A percentile compares a stretch with the other conserved stretches of the same genome.
These are phyloP conservation scores for Naja naja DNA, from an alignment of 2,113 vertebrate species.

Conservation along the genomic window DNA sequence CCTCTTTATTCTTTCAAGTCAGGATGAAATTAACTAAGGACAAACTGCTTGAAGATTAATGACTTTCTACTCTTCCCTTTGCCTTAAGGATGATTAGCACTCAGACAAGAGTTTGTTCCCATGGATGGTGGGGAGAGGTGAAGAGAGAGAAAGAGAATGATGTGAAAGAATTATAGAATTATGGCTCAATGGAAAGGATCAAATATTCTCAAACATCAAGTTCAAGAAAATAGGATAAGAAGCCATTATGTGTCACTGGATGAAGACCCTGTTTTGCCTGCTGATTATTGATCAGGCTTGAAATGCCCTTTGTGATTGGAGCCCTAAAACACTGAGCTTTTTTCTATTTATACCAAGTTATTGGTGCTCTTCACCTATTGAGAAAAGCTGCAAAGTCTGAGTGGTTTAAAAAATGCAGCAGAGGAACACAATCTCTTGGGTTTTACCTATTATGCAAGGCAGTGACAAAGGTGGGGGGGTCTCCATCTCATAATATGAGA, in stretches of 20 bases:
- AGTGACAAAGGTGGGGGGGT: not conserved
- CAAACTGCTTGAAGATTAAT: not conserved
- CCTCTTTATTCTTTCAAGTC: not conserved
- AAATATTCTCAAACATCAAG: not conserved
- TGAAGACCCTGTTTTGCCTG: not conserved
- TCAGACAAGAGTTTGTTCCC: not conserved
- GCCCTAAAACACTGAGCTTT: not conserved
- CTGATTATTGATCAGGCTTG: not conserved
- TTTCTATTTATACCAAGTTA: not conserved
- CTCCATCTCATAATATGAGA: not conserved
- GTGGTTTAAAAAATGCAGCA: not conserved
- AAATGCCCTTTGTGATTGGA: not conserved
- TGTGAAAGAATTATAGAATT: not conserved
- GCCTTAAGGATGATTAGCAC: not conserved
- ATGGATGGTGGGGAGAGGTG: not conserved
- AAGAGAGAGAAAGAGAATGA: not conserved
- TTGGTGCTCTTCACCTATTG: not conserved
- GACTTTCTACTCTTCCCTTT: not conserved
- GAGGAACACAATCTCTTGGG: no score
- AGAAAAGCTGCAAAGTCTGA: not conserved
- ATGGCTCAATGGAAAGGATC: not conserved
- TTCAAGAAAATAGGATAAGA: not conserved
- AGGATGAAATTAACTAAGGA: not conserved
- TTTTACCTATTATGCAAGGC: not conserved
- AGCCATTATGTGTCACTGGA: not conserved